Evolutionary conservation across 2,888 invertebrate species (phyloP).

Genomic region (Pasiphila rectangulata): DNA sequence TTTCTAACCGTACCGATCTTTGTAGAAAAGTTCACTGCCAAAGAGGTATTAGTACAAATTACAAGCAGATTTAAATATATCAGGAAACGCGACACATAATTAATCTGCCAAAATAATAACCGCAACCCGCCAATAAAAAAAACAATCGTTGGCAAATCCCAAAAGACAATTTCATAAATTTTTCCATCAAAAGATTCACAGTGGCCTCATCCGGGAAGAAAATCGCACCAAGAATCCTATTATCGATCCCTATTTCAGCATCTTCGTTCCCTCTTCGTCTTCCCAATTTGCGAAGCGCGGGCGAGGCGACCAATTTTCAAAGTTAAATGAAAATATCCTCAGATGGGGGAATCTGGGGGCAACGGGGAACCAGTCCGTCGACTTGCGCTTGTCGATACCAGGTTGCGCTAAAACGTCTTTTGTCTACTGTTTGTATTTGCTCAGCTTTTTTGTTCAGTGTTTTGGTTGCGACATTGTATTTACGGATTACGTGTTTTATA

Average conservation of each 20-base stretch:
- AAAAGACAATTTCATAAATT: constrained; percentile 75
- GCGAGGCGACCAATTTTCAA: constrained; percentile 73
- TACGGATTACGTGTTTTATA: neutral
- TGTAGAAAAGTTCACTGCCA: no score
- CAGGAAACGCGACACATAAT: no score
- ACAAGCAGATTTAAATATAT: no score
- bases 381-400: constrained; percentile 43
- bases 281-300: constrained; percentile 70
- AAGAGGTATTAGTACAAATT: no score
- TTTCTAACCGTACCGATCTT: no score
- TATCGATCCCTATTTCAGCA: constrained; percentile 76
- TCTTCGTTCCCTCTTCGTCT: constrained; percentile 21
- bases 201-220: constrained; percentile 69
- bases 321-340: constrained; percentile 78
- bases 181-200: constrained; percentile 76
- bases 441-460: constrained; percentile 20
- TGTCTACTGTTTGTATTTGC: constrained; percentile 36
- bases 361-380: constrained; percentile 37
- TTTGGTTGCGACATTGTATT: constrained; percentile 13
- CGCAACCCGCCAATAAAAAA: constrained; percentile 7
- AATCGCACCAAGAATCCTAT: constrained; percentile 75
- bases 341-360: constrained; percentile 43
- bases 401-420: constrained; percentile 39
- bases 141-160: constrained; percentile 27
- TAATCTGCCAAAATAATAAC: constrained; percentile 1